Percentiles rank a stretch among this genome's conserved stretches.
phyloP scores from a whole-genome alignment of 92 coral and sea anemone genomes.

The Palythoa heliodiscus region DNA sequence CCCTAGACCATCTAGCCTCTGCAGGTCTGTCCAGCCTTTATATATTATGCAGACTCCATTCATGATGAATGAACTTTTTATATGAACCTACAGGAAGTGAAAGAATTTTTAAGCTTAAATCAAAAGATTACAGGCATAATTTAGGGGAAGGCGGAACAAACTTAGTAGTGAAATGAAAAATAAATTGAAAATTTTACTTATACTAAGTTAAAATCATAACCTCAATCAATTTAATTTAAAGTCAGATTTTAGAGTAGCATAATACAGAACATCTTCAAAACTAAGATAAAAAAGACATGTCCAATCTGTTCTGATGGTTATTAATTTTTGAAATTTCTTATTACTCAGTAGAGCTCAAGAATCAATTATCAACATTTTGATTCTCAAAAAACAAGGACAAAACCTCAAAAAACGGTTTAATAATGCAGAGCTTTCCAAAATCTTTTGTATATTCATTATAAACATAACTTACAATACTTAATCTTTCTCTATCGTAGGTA shows the following conservation, averaged over 20 bases:
- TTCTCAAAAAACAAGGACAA: background rate
- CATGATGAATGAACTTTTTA: constrained; percentile 90
- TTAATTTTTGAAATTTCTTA: too few relatives aligned
- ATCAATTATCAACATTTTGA: background rate
- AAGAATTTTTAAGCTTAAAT: background rate
- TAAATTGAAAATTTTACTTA: too few relatives aligned
- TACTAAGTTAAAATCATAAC: too few relatives aligned
- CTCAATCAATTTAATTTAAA: too few relatives aligned
- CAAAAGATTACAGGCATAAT: background rate
- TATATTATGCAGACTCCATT: constrained; percentile 95
- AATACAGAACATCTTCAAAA: too few relatives aligned
- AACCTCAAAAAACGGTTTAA: background rate
- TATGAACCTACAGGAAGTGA: constrained; percentile 71
- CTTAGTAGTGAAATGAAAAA: background rate
- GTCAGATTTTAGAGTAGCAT: too few relatives aligned
- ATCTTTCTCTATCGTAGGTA: too few relatives aligned
- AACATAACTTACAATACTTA: too few relatives aligned
- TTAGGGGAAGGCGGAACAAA: background rate
- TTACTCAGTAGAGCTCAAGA: too few relatives aligned
- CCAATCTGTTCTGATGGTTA: too few relatives aligned
- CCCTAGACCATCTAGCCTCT: constrained; percentile 93
- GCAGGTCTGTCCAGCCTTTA: constrained; percentile 98
- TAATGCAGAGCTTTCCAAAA: background rate
- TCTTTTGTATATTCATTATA: background rate
- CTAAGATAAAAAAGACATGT: too few relatives aligned